Evolutionary conservation across 2,888 invertebrate genomes (phyloP).

Genomic region (Ligdia adustata): DNA sequence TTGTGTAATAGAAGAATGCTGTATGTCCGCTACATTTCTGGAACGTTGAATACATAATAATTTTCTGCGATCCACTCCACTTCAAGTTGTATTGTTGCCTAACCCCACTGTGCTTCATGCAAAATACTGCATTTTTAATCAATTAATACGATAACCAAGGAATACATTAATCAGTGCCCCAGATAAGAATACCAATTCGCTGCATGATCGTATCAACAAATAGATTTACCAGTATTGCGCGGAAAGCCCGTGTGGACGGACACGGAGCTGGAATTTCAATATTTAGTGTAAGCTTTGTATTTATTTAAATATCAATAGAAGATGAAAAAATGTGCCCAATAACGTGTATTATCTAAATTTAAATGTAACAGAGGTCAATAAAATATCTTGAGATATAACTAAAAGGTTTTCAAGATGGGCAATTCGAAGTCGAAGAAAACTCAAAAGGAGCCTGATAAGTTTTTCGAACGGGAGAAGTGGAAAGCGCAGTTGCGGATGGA

Average conservation of each 20-base stretch:
- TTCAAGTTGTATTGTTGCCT: conserved; percentile 27
- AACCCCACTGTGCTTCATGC: conserved; percentile 34
- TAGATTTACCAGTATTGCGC: conserved; percentile 54
- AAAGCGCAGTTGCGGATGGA: conserved; percentile 66
- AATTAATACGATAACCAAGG: conserved; percentile 50
- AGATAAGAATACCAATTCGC: conserved; percentile 61
- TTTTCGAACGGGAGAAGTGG: conserved; percentile 70
- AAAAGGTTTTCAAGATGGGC: conserved; percentile 57
- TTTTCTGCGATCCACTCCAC: conserved; percentile 11
- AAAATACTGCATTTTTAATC: conserved; percentile 55
- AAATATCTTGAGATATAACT: background rate
- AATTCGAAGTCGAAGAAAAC: conserved; percentile 69
- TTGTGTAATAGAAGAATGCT: conserved; percentile 45
- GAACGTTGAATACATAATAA: background rate
- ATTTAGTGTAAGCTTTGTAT: conserved; percentile 3
- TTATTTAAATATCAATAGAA: conserved; percentile 3
- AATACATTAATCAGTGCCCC: conserved; percentile 54
- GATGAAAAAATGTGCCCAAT: conserved; percentile 37
- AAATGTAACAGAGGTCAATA: background rate
- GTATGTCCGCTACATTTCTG: conserved; percentile 35
- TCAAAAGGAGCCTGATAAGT: conserved; percentile 68
- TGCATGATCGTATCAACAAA: conserved; percentile 50
- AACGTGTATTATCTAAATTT: conserved; percentile 2
- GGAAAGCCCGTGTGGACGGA: conserved; percentile 42
- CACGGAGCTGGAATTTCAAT: conserved; percentile 27